A percentile compares a stretch with the other conserved stretches of the same genome.
These are phyloP conservation scores for Condylura cristata DNA, from an alignment of 2,113 vertebrate genomes.

Conservation along the genomic window DNA sequence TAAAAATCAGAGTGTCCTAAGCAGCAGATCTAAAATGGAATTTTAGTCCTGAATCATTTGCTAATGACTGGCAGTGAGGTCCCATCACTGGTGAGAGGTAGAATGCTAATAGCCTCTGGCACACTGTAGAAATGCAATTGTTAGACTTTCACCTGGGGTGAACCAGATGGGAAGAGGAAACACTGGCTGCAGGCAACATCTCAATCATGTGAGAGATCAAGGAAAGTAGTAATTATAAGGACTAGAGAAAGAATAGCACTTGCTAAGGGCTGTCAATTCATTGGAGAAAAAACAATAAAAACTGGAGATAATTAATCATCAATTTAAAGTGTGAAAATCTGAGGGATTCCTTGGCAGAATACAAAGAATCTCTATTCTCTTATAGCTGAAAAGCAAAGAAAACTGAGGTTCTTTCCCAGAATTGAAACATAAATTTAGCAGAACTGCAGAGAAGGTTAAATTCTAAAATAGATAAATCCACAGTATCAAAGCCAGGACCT, in stretches of 20 bases:
- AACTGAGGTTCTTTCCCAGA: neutral
- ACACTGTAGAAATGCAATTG: neutral
- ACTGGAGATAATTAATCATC: constrained; percentile 33
- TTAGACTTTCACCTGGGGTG: neutral
- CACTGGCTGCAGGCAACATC: neutral
- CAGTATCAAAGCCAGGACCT: neutral
- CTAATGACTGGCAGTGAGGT: neutral
- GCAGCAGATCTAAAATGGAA: neutral
- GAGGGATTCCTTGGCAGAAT: neutral
- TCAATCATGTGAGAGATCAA: neutral
- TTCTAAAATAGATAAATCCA: neutral
- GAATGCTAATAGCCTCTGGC: neutral
- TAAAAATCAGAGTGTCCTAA: neutral
- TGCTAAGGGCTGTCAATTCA: neutral
- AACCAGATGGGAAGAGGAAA: neutral
- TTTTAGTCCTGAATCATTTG: neutral
- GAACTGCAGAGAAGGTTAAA: neutral
- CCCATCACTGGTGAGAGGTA: neutral
- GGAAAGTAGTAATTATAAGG: neutral
- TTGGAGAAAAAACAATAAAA: neutral
- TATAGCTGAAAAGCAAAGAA: neutral
- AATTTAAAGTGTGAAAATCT: neutral
- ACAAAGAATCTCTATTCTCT: constrained; percentile 10
- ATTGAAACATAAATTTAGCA: constrained; percentile 25
- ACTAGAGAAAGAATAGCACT: neutral